Evolutionary conservation across 2,888 invertebrate genomes (phyloP).

Genomic region (Sphaerophoria rueppellii): DNA sequence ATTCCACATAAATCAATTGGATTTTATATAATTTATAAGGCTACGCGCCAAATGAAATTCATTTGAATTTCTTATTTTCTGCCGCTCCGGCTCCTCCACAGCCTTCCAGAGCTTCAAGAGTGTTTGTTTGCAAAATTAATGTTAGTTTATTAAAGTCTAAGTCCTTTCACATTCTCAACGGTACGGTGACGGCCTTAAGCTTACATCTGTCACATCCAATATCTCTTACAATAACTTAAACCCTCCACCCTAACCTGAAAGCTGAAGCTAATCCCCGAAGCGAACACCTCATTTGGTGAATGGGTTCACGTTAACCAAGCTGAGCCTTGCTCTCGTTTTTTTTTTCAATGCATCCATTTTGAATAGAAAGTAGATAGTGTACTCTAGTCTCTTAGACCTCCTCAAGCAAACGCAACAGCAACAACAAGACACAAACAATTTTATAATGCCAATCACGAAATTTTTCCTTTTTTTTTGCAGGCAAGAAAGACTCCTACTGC

Average conservation of each 20-base stretch:
- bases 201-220: conserved; percentile 32
- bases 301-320: neutral
- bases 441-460: conserved; percentile 63
- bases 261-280: conserved; percentile 41
- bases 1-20: conserved; percentile 33
- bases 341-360: conserved; percentile 20
- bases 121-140: conserved; percentile 1
- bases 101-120: neutral
- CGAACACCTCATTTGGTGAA: conserved; percentile 14
- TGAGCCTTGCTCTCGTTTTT: neutral
- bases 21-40: conserved; percentile 13
- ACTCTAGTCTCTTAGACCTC: neutral
- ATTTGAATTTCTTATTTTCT: conserved; percentile 24
- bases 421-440: conserved; percentile 4
- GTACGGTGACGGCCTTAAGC: neutral
- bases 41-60: conserved; percentile 6
- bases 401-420: conserved; percentile 18
- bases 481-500: conserved; percentile 30
- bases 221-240: neutral
- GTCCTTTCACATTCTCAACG: conserved; percentile 14
- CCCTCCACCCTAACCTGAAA: neutral
- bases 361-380: conserved; percentile 1
- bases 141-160: conserved; percentile 40
- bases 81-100: neutral
- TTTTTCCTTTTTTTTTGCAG: neutral